Base-by-base conservation (phyloP, 2,797 vertebrate species). In the Enteromius argenteus region DNA sequence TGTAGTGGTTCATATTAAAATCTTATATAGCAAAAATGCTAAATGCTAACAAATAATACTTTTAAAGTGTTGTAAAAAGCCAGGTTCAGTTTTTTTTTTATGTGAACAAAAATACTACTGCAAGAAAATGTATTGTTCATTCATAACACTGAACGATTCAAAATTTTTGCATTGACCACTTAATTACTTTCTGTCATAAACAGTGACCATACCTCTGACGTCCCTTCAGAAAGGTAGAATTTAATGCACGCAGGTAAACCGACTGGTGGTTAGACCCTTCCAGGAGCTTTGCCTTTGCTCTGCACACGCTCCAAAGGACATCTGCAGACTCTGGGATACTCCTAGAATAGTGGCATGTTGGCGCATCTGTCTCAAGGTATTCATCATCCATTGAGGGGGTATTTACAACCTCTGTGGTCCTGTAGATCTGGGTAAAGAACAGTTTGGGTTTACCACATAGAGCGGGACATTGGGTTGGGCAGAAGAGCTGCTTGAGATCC, bases 371-470 rank as follows among this genome's bases (percentile, higher is more conserved):
- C 91, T 97, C 97, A 62, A 95, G 86, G n/a, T 90, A 86, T 37
- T 90, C 90, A 21, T 93, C 92, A 27, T 46, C 19, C 73, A 88
- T 60, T 1, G 23, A 10, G 15, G 2, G 8, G 30, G 19, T 86
- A 86, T 88, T 17, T 85, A 90, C 53, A 8, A 6, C 62, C 10
- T 89, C 84, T 0, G 90, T 60, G 11, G 92, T 83, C 8, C 89
- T 44, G 68, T 99, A 99, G 84, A 89, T 97, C 92, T 99, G 97
- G 90, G 97, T 94, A 87, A 99, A 98, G 91, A 99, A 99, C 37
- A 99, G 93, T 85, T 99, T 99, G 0, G 98, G 98, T 88, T 98
- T 99, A 51, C 97, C 97, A 0, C 89, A 72, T 85, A 99, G 93
- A 44, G 74, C 84, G n/a, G 94, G 95, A 87, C 97, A 99, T 0